Evolutionary conservation across 2,888 invertebrate genomes (phyloP), one percentile per base, ranked within the genome.

Genomic region (Temnothorax rugatulus): DNA sequence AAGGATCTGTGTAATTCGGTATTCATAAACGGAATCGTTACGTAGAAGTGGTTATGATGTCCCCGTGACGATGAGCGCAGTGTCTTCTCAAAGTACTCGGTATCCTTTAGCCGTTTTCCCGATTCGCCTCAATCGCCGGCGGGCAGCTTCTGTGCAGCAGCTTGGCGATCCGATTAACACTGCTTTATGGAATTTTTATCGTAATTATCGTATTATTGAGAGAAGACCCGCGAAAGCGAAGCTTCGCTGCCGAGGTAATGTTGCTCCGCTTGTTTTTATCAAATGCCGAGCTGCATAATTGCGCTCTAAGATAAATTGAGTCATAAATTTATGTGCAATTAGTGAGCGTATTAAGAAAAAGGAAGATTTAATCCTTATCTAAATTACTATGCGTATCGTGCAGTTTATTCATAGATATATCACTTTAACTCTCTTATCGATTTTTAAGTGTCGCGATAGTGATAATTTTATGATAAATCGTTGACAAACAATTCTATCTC

Each of bases 1-100:
- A 79, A 77, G 63, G 50, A 86, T 66, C 57, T 61, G 63, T 84
- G 82, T 86, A 88, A 89, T 86, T 86, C 86, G 64, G 57, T 84
- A 86, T 87, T 89, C 84, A 87, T 90, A 82, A 83, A 34, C 34
- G 11, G 15, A 34, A 79, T 50, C 34, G 29, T 84, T 82, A 79
- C 41, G 57, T 74, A 34, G 11, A 15, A 21, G 34, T 25, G 25
- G n/a, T 61, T 84, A 47, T 2, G 29, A 29, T 29, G 29, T 47
- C 21, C 13, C 52, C 54, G 44, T 29, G 54, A 74, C 8, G n/a
- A 63, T 4, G 18, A 82, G 34, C 50, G 82, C 38, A 34, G 75
- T 44, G 41, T 50, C 69, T 79, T 57, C 11, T 69, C 69, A 69
- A 69, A 57, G 44, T 41, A 9, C 15, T 68, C 11, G 5, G 5